These are phyloP conservation scores for Lapara coniferarum DNA, from an alignment of 2,888 invertebrate genomes.

Conservation along the genomic window DNA sequence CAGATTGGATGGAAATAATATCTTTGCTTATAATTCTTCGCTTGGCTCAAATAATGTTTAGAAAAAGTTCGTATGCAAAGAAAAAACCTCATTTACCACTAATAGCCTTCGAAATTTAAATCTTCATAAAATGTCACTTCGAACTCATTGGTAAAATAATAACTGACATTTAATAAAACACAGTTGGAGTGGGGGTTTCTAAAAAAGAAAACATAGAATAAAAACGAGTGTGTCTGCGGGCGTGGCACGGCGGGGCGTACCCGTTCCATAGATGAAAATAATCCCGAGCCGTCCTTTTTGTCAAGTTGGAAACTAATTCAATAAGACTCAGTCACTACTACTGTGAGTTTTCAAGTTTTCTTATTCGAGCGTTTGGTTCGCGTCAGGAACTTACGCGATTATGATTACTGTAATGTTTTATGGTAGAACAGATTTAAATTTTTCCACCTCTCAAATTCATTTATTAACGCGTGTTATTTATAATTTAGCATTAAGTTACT, in stretches of 20 bases:
- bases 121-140: not conserved
- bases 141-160: conserved; percentile 4
- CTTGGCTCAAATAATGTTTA: no score
- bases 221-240: conserved; percentile 17
- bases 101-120: not conserved
- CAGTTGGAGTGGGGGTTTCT: not conserved
- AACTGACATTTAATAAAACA: conserved; percentile 14
- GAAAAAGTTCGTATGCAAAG: not conserved
- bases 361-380: conserved; percentile 25
- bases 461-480: no score
- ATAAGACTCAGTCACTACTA: conserved; percentile 53
- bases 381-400: not conserved
- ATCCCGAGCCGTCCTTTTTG: conserved; percentile 35
- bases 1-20: no score
- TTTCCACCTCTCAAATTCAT: no score
- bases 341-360: conserved; percentile 28
- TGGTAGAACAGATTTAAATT: no score
- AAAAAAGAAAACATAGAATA: conserved; percentile 3
- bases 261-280: conserved; percentile 48
- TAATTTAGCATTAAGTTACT: no score
- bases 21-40: no score
- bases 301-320: conserved; percentile 62
- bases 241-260: conserved; percentile 38
- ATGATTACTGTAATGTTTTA: not conserved
- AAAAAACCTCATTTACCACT: not conserved